Conservation (phyloP, 2,797 vertebrate genomes). For the Odontamblyopus lacepedii region DNA sequence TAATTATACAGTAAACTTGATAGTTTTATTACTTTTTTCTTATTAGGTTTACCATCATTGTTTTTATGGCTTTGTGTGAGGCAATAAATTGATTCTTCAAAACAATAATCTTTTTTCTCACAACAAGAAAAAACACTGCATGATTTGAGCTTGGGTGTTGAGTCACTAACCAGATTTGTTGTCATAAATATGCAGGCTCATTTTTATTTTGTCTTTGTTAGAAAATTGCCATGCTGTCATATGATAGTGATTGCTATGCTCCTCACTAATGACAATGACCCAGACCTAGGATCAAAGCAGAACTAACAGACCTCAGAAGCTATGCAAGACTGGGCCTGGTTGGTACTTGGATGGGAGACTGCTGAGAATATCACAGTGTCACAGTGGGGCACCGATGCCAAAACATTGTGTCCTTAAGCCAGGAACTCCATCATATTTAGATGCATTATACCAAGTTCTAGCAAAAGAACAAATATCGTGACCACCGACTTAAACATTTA, state of each 20-base stretch:
- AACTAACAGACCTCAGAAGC: too few relatives aligned
- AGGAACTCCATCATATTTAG: background rate
- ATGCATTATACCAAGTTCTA: background rate
- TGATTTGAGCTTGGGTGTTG: background rate
- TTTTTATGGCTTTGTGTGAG: conserved; percentile 3
- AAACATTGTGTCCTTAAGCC: background rate
- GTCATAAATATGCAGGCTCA: background rate
- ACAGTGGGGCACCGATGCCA: too few relatives aligned
- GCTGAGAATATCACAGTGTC: too few relatives aligned
- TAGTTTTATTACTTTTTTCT: conserved; percentile 10
- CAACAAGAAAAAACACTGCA: background rate
- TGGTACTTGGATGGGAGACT: too few relatives aligned
- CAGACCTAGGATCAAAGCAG: too few relatives aligned
- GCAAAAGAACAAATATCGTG: background rate
- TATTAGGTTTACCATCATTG: conserved; percentile 6
- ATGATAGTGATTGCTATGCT: too few relatives aligned
- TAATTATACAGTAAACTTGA: conserved; percentile 3
- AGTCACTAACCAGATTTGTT: background rate
- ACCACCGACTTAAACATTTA: background rate
- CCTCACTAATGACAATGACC: too few relatives aligned
- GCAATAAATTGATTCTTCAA: conserved; percentile 8
- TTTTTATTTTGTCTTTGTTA: too few relatives aligned
- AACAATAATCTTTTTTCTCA: conserved; percentile 3
- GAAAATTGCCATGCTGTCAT: too few relatives aligned
- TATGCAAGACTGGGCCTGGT: too few relatives aligned